Evolutionary conservation across 2,113 vertebrate genomes (phyloP).

Genomic region (Chunga burmeisteri): DNA sequence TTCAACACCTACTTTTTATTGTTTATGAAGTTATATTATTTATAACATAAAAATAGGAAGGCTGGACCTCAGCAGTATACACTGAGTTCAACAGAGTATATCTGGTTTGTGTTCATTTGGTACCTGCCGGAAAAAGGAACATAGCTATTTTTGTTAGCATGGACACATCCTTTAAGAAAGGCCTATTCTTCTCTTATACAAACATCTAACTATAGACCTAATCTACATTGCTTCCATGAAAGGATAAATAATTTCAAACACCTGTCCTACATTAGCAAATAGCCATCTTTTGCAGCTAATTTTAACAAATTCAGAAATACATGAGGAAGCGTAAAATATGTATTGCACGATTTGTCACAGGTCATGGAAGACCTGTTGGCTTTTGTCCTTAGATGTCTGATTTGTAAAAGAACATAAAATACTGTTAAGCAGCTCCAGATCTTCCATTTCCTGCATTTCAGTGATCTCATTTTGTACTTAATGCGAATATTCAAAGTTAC

Average conservation of each 20-base stretch:
- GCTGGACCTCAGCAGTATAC: background rate
- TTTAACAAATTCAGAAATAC: slow-evolving; percentile 27
- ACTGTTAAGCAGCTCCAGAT: background rate
- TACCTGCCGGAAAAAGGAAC: background rate
- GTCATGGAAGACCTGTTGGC: background rate
- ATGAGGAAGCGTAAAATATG: background rate
- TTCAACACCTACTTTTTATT: background rate
- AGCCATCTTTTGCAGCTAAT: slow-evolving; percentile 10
- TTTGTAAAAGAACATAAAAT: background rate
- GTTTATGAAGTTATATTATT: background rate
- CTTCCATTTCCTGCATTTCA: background rate
- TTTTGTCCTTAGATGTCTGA: background rate
- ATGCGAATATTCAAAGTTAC: background rate
- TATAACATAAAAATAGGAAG: background rate
- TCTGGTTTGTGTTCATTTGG: slow-evolving; percentile 1
- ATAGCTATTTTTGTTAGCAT: slow-evolving; percentile 4
- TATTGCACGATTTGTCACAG: background rate
- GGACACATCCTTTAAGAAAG: background rate
- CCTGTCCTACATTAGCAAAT: slow-evolving; percentile 1
- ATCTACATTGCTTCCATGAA: background rate
- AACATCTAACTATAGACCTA: slow-evolving; percentile 1
- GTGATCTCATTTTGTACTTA: background rate
- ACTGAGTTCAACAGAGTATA: background rate
- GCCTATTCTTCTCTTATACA: background rate
- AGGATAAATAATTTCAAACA: background rate